These are phyloP conservation scores for Parnassius apollo DNA, from an alignment of 2,888 invertebrate genomes.

Conservation along the genomic window DNA sequence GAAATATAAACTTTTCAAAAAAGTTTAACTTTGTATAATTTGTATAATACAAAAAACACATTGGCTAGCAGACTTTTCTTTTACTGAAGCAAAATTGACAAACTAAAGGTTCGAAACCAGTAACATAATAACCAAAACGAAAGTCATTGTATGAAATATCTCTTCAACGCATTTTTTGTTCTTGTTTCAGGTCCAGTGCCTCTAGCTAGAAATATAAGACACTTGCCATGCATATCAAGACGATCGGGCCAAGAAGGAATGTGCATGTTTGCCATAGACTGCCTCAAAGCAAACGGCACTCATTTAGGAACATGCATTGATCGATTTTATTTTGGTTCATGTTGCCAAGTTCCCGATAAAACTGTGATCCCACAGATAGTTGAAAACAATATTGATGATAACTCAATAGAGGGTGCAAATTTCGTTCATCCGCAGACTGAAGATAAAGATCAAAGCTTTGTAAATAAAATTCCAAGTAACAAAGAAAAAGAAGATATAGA, in stretches of 20 bases:
- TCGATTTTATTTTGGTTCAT: constrained; percentile 95
- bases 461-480: constrained; percentile 42
- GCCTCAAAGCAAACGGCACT: constrained; percentile 93
- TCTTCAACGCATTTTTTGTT: constrained; percentile 23
- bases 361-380: constrained; percentile 75
- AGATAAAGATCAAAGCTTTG: constrained; percentile 50
- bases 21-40: too few relatives aligned
- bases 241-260: constrained; percentile 89
- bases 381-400: constrained; percentile 83
- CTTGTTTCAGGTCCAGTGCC: constrained; percentile 83
- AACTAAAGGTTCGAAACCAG: too few relatives aligned
- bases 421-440: constrained; percentile 71
- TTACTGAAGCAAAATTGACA: too few relatives aligned
- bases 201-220: constrained; percentile 92
- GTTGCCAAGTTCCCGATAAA: constrained; percentile 88
- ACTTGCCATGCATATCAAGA: constrained; percentile 92
- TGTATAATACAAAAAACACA: too few relatives aligned
- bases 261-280: constrained; percentile 97
- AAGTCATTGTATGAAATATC: neutral
- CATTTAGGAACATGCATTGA: constrained; percentile 96
- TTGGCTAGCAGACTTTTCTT: too few relatives aligned
- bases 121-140: too few relatives aligned
- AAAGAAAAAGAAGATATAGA: constrained; percentile 20
- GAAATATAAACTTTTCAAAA: too few relatives aligned
- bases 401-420: constrained; percentile 76